phyloP scores from a whole-genome alignment of 2,113 vertebrate species.

The Hystrix cristata region DNA sequence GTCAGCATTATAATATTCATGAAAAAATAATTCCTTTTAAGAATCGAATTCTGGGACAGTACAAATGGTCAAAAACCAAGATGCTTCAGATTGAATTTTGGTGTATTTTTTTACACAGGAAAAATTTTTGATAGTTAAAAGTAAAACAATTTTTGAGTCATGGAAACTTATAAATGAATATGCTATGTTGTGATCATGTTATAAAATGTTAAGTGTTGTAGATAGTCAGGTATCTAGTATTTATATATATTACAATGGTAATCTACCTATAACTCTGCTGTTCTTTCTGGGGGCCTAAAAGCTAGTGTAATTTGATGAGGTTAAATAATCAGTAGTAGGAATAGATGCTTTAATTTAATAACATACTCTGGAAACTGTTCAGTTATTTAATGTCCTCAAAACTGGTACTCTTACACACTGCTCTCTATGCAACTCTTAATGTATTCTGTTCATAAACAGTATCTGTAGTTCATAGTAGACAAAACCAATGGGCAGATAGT shows the following conservation, averaged over 20 bases:
- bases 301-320: background rate
- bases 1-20: background rate
- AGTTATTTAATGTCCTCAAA: background rate
- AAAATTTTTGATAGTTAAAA: slow-evolving; percentile 13
- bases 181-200: background rate
- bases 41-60: background rate
- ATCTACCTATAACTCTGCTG: background rate
- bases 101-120: background rate
- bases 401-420: background rate
- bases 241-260: background rate
- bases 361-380: background rate
- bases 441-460: background rate
- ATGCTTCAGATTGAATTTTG: slow-evolving; percentile 5
- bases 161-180: background rate
- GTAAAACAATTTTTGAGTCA: background rate
- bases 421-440: background rate
- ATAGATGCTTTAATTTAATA: background rate
- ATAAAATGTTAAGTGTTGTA: background rate
- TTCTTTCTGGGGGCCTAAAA: background rate
- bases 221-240: background rate
- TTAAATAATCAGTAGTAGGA: background rate
- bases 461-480: background rate
- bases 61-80: background rate
- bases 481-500: background rate
- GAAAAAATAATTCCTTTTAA: slow-evolving; percentile 35